These are phyloP conservation scores for Hipparchia semele DNA, from an alignment of 2,888 invertebrate genomes.

Conservation along the genomic window DNA sequence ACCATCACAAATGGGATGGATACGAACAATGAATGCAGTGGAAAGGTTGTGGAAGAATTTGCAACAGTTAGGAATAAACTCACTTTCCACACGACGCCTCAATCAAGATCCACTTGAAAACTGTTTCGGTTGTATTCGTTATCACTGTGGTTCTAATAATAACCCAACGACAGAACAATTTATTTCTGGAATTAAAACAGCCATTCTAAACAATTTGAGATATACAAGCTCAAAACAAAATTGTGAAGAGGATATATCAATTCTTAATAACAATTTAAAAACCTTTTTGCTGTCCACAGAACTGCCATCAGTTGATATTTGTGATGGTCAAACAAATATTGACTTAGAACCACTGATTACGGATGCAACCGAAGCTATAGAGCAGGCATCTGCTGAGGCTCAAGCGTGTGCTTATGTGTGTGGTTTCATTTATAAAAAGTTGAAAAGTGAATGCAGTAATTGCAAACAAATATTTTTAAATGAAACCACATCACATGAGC, in stretches of 20 bases:
- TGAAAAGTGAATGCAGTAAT: background rate
- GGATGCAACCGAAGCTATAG: background rate
- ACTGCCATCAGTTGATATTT: background rate
- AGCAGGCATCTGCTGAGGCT: slow-evolving; percentile 1
- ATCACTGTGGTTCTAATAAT: slow-evolving; percentile 35
- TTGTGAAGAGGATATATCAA: background rate
- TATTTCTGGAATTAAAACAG: background rate
- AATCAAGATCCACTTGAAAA: slow-evolving; percentile 39
- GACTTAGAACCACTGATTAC: background rate
- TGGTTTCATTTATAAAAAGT: background rate
- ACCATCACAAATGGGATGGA: background rate
- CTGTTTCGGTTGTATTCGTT: slow-evolving; percentile 36
- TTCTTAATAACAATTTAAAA: background rate
- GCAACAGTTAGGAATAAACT: background rate
- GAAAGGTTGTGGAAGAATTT: background rate
- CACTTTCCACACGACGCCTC: slow-evolving; percentile 32
- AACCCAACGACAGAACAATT: slow-evolving; percentile 29
- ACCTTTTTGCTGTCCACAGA: background rate
- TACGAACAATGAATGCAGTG: background rate
- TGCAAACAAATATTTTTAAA: background rate
- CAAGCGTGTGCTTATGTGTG: too few species aligned
- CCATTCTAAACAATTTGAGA: background rate
- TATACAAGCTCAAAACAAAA: background rate
- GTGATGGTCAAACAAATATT: background rate
- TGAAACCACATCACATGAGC: background rate